Percentiles rank a stretch among this genome's conserved stretches.
Evolutionary conservation across 2,888 invertebrate species (phyloP).

Genomic region (Junonia oenone): DNA sequence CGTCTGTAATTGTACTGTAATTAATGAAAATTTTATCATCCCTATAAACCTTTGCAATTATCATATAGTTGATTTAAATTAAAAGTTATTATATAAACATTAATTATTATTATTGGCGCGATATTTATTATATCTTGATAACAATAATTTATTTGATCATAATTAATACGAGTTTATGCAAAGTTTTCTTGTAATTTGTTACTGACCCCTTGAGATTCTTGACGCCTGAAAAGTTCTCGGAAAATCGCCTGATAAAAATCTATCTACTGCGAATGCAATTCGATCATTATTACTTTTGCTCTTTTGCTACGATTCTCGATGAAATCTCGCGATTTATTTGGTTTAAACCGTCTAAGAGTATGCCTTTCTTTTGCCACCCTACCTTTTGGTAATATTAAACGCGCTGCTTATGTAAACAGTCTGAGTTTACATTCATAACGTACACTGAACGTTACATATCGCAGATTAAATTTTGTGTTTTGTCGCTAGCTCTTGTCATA

Average conservation of each 20-base stretch:
- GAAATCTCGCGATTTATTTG: neutral
- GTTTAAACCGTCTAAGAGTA: neutral
- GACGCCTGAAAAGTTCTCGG: too few species aligned
- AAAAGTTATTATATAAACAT: too few species aligned
- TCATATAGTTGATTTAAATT: too few species aligned
- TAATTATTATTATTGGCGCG: too few species aligned
- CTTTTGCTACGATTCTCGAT: neutral
- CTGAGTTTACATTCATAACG: slow-evolving; percentile 18
- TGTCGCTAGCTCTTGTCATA: slow-evolving; percentile 31
- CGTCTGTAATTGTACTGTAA: too few species aligned
- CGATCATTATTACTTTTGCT: neutral
- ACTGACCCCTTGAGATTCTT: too few species aligned
- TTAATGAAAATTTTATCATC: too few species aligned
- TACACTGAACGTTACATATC: slow-evolving; percentile 17
- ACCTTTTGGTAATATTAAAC: slow-evolving; percentile 16
- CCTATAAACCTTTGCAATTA: too few species aligned
- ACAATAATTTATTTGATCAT: too few species aligned
- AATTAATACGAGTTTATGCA: too few species aligned
- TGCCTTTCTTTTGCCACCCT: slow-evolving; percentile 1
- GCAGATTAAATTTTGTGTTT: slow-evolving; percentile 43
- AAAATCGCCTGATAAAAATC: neutral
- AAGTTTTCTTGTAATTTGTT: too few species aligned
- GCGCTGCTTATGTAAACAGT: slow-evolving; percentile 16
- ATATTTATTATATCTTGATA: too few species aligned
- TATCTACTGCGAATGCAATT: neutral